Conservation (phyloP, 2,888 invertebrate species). For the Drosophila niveifrons region DNA sequence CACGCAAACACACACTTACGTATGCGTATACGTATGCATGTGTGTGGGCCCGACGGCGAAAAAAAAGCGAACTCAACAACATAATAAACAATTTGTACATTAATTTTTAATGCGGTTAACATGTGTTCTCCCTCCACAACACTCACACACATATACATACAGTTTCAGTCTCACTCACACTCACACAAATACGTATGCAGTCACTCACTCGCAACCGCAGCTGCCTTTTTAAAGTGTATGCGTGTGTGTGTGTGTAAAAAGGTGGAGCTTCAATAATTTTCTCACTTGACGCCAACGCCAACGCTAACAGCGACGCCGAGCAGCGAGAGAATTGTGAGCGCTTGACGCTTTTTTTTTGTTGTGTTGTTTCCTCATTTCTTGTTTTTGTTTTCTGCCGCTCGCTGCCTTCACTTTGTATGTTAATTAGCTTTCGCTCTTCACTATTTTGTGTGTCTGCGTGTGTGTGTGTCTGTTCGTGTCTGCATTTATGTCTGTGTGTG, state of each 20-base stretch:
- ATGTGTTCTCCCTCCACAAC: conserved; percentile 58
- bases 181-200: conserved; percentile 23
- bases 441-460: conserved; percentile 11
- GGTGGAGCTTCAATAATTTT: conserved; percentile 78
- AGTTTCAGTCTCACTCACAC: not conserved
- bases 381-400: conserved; percentile 35
- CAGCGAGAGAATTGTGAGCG: conserved; percentile 46
- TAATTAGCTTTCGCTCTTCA: conserved; percentile 72
- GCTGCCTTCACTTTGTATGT: conserved; percentile 68
- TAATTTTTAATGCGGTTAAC: conserved; percentile 81
- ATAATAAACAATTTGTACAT: conserved; percentile 80
- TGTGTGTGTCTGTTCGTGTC: conserved; percentile 19
- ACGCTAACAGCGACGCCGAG: conserved; percentile 25
- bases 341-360: conserved; percentile 42
- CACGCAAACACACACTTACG: conserved; percentile 12
- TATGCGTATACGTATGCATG: conserved; percentile 8
- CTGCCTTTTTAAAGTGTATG: conserved; percentile 27
- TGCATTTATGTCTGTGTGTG: conserved; percentile 30
- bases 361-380: conserved; percentile 1
- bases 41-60: conserved; percentile 58
- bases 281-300: conserved; percentile 64
- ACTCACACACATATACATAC: conserved; percentile 27
- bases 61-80: conserved; percentile 65
- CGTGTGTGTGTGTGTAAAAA: conserved; percentile 67
- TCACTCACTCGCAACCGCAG: conserved; percentile 41